Base-by-base conservation (phyloP, 2,797 vertebrate species). In the Furcifer pardalis region DNA sequence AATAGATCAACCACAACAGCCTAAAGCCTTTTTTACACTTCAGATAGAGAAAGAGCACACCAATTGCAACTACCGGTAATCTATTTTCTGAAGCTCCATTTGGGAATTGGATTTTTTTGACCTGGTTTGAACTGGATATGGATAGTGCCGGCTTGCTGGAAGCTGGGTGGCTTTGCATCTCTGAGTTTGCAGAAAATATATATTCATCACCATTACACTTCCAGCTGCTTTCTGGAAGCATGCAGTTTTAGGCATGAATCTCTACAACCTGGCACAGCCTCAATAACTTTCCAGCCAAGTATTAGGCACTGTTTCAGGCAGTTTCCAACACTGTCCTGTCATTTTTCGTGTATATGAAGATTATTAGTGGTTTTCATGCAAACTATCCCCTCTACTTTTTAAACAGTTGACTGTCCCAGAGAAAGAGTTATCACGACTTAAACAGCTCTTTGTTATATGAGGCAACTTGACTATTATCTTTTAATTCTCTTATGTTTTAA, bases 1-100 rank as follows among this genome's bases (percentile, higher is more conserved):
- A 1, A 84, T 56, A 79, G 84, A 81, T 89, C 1, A 12, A 15
- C 76, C 75, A 40, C 32, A 86, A 83, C 73, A 89, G 85, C 80
- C 89, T 84, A 86, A 86, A 93, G 83, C 85, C 74, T 88, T 66
- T 89, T 69, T 89, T 80, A 74, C 30, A 46, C 83, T 93, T 84
- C 81, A 82, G 75, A 92, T 77, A 69, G 87, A 88, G 46, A 30
- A 19, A 27, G 37, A 62, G 76, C 27, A 37, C 25, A 40, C 81
- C 75, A 91, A 87, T 77, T 87, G 79, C 87, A 87, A 75, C 46
- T 75, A n/a, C n/a, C n/a, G n/a, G n/a, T n/a, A 88, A 90, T 92
- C 89, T 93, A 86, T 91, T 94, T 93, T 92, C 88, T 83, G 83
- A 88, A 76, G 84, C 90, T 93, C 85, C 89, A 92, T 91, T 87